Evolutionary conservation across 1,140 invertebrate genomes (phyloP).

Genomic region (Drosophila burlai): DNA sequence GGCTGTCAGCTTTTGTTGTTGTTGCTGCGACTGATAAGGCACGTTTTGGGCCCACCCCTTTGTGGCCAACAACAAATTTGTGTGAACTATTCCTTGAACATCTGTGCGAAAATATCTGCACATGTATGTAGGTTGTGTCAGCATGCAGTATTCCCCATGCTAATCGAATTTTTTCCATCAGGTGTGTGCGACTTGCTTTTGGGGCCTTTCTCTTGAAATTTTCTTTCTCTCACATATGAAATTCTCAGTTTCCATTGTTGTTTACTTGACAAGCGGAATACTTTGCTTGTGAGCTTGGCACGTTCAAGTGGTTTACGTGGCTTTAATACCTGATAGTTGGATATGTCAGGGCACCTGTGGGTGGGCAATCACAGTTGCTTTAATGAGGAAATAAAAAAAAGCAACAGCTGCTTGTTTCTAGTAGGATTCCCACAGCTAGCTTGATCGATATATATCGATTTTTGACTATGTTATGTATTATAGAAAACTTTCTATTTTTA

Average conservation of each 20-base stretch:
- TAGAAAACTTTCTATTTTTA: too few relatives aligned
- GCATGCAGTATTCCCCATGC: conserved; percentile 21
- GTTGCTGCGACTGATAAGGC: conserved; percentile 36
- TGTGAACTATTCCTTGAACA: conserved; percentile 16
- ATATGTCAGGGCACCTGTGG: background rate
- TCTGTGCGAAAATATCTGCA: background rate
- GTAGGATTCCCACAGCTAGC: background rate
- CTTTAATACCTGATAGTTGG: conserved; percentile 24
- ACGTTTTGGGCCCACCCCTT: conserved; percentile 33
- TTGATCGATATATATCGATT: background rate
- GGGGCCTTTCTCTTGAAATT: conserved; percentile 14
- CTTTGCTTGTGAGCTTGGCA: conserved; percentile 26
- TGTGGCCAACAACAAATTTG: conserved; percentile 2
- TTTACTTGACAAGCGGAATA: conserved; percentile 37
- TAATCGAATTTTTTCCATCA: conserved; percentile 38
- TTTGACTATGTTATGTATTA: background rate
- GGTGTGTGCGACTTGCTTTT: conserved; percentile 21
- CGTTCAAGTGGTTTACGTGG: conserved; percentile 26
- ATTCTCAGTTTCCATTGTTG: conserved; percentile 36
- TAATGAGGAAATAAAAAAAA: conserved; percentile 4
- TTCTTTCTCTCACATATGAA: conserved; percentile 13
- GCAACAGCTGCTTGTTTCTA: background rate
- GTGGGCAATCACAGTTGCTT: background rate
- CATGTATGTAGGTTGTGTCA: conserved; percentile 1
- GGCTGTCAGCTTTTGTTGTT: conserved; percentile 30